Percentiles rank a stretch among this genome's conserved stretches.
These are phyloP conservation scores for Scaptomyza reducta DNA, from an alignment of 2,888 invertebrate genomes.

Conservation along the genomic window DNA sequence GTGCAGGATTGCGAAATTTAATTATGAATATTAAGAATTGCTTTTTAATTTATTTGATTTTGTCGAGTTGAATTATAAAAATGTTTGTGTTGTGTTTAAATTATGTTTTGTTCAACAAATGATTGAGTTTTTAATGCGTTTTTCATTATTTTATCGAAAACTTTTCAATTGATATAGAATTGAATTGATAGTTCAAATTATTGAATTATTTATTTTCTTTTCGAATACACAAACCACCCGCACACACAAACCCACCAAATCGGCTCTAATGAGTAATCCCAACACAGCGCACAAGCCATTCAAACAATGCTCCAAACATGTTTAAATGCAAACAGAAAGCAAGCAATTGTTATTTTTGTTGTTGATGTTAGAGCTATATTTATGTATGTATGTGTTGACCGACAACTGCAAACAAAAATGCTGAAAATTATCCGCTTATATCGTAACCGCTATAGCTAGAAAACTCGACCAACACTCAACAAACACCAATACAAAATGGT, in stretches of 20 bases:
- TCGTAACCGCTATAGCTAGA: conserved; percentile 30
- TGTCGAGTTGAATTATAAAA: not conserved
- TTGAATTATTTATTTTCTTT: not conserved
- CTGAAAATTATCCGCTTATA: conserved; percentile 65
- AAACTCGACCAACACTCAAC: conserved; percentile 5
- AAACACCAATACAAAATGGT: conserved; percentile 29
- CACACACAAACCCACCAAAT: conserved; percentile 1
- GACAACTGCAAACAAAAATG: conserved; percentile 59
- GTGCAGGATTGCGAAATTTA: not conserved
- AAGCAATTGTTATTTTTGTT: conserved; percentile 6
- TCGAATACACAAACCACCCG: not conserved
- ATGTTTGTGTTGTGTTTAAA: not conserved
- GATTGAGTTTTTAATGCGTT: too few relatives aligned
- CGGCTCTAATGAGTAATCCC: conserved; percentile 27
- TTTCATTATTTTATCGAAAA: too few relatives aligned
- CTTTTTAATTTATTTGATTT: not conserved
- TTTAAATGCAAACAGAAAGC: conserved; percentile 36
- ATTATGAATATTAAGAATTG: too few relatives aligned
- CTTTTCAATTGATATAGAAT: not conserved
- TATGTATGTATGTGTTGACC: conserved; percentile 21
- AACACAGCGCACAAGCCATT: conserved; percentile 34
- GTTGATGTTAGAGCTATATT: not conserved
- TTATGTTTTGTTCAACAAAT: too few relatives aligned
- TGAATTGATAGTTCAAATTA: not conserved
- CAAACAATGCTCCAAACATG: conserved; percentile 43